Base-by-base conservation (phyloP, 37 sponge, comb jelly and placozoan genomes). In the Halichondria panicea region DNA sequence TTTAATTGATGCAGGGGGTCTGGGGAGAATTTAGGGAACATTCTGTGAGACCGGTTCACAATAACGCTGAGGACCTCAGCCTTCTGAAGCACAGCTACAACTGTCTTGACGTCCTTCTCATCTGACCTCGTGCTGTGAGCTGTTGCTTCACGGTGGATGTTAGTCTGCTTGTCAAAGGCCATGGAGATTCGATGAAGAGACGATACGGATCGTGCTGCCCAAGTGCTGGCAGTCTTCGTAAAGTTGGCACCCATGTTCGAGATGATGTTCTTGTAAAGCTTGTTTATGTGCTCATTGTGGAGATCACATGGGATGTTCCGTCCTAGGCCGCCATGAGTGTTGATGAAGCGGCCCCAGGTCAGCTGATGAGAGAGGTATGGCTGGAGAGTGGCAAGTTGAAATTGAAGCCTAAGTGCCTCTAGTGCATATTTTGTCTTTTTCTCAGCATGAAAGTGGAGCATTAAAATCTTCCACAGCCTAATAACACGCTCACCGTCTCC, bases 401-500 rank as follows among this genome's bases (percentile, higher is more conserved):
- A 59, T 35, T 68, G 61, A 6, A 77, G 34, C 18, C 64, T 22
- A 19, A 70, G 50, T 21, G 72, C 85, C 28, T 70, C 72, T 21
- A 77, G 64, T 8, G 50, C 58, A 22, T 79, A 79, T 60, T 79
- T 79, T 3, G 38, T 55, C n/a, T 66, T 41, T n/a, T 38, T 31
- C 11, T 33, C 30, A 37, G 63, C 71, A 39, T 41, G 24, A 36
- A 84, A 77, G 50, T 84, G 85, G 22, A 41, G 71, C 22, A 84
- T 21, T 19, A 84, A 66, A 9, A 76, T 12, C 27, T 40, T 50
- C 85, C 85, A 84, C 44, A 78, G 60, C 7, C 71, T 41, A 40
- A 58, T 40, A 28, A 78, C 63, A 48, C 71, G 68, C 18, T 84
- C 79, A 28, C 85, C 78, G 78, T 84, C 85, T 33, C 85, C 85